Conservation (phyloP, 1,140 invertebrate genomes). For the Lepidurus arcticus region DNA sequence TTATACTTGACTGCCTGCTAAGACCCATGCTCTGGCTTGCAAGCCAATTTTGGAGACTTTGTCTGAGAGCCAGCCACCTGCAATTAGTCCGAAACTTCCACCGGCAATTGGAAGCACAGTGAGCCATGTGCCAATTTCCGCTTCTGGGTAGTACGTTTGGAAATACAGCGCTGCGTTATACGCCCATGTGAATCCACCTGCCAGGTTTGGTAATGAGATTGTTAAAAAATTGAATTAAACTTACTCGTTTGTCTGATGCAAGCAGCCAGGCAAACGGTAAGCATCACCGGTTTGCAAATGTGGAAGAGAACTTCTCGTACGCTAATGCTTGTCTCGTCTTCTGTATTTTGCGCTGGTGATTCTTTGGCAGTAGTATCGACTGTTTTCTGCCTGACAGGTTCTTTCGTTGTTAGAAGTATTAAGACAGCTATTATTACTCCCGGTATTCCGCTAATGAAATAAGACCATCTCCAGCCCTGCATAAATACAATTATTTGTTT, state of each 20-base stretch:
- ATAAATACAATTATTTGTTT: too few relatives aligned
- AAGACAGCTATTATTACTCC: constrained; percentile 67
- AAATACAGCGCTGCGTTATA: constrained; percentile 49
- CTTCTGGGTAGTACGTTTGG: constrained; percentile 41
- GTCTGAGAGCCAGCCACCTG: constrained; percentile 50
- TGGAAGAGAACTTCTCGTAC: constrained; percentile 42
- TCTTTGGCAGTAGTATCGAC: constrained; percentile 54
- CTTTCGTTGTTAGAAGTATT: constrained; percentile 67
- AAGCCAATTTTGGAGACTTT: constrained; percentile 45
- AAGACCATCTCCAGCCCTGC: constrained; percentile 81
- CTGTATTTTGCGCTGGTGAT: constrained; percentile 6
- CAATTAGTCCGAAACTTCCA: constrained; percentile 38
- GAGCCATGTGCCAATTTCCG: constrained; percentile 45
- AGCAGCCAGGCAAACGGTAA: constrained; percentile 75
- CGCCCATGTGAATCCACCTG: constrained; percentile 48
- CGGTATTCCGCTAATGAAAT: constrained; percentile 73
- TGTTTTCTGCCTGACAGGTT: constrained; percentile 66
- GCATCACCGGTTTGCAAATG: constrained; percentile 66
- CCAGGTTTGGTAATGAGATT: not conserved
- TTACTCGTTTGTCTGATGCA: constrained; percentile 65
- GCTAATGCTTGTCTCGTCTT: not conserved
- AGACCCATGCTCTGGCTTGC: constrained; percentile 46
- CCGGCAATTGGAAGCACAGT: constrained; percentile 47
- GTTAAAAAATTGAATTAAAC: not conserved
- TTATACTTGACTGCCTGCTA: constrained; percentile 44